These are phyloP conservation scores for Caenorhabditis wallacei DNA, from an alignment of 2,888 invertebrate species.

Conservation along the genomic window DNA sequence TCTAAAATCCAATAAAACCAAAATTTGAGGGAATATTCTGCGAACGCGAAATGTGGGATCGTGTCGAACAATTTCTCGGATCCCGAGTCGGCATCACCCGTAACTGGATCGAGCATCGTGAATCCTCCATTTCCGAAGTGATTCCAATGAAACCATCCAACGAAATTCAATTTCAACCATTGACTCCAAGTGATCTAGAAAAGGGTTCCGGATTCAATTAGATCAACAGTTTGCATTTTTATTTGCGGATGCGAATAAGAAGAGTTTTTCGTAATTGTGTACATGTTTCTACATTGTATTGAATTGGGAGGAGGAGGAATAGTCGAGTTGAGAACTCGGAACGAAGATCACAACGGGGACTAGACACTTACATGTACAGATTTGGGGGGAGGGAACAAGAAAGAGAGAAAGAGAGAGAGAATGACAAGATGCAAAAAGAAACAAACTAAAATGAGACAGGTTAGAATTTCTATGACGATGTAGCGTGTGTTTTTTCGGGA, in stretches of 20 bases:
- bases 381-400: neutral
- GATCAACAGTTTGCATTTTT: neutral
- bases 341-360: too few relatives aligned
- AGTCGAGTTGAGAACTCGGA: neutral
- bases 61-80: slow-evolving; percentile 60
- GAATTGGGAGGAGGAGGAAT: neutral
- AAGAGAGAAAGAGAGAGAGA: neutral
- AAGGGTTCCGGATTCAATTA: neutral
- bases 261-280: neutral
- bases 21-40: slow-evolving; percentile 59
- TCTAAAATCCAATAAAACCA: too few relatives aligned
- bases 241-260: neutral
- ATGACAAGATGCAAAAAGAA: slow-evolving; percentile 6
- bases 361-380: neutral
- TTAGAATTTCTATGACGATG: neutral
- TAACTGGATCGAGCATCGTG: slow-evolving; percentile 60
- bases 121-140: slow-evolving; percentile 22
- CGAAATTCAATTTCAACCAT: neutral
- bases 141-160: neutral
- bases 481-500: neutral
- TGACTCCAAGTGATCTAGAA: neutral
- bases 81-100: slow-evolving; percentile 54
- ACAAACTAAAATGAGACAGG: neutral
- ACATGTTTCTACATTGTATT: neutral
- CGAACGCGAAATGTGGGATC: slow-evolving; percentile 69